A percentile compares a stretch with the other conserved stretches of the same genome.
Evolutionary conservation across 2,113 vertebrate genomes (phyloP).

Genomic region (Lophius piscatorius): DNA sequence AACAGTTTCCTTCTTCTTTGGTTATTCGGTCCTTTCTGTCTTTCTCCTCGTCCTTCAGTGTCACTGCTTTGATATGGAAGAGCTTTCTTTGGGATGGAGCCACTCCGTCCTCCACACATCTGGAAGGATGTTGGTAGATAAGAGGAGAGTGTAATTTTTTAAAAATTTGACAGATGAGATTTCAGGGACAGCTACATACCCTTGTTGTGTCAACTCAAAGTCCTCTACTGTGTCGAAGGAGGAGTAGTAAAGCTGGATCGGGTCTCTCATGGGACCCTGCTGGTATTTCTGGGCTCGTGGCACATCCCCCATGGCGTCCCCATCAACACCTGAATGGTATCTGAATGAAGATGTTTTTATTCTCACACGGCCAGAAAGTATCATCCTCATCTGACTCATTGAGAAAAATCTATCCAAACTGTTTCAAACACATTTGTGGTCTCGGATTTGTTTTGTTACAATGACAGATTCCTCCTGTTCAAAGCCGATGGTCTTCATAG

Average conservation of each 20-base stretch:
- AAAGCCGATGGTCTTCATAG: too few relatives aligned
- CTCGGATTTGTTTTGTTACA: too few relatives aligned
- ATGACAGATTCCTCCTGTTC: too few relatives aligned
- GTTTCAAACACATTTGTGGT: too few relatives aligned
- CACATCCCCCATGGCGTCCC: not conserved
- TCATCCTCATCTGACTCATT: not conserved
- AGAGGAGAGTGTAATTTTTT: not conserved
- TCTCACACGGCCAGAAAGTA: not conserved
- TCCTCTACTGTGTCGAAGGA: slow-evolving; percentile 28
- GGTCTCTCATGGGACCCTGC: slow-evolving; percentile 9
- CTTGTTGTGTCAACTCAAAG: slow-evolving; percentile 25
- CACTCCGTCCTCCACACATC: slow-evolving; percentile 58
- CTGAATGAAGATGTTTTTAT: slow-evolving; percentile 26
- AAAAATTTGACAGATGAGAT: too few relatives aligned
- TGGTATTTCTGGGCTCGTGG: slow-evolving; percentile 23
- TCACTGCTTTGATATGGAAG: slow-evolving; percentile 63
- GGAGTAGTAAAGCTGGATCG: slow-evolving; percentile 77
- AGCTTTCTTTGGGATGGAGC: slow-evolving; percentile 64
- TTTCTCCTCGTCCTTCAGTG: slow-evolving; percentile 35
- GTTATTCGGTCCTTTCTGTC: slow-evolving; percentile 18
- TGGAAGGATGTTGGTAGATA: slow-evolving; percentile 3
- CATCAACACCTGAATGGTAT: slow-evolving; percentile 10
- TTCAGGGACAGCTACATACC: slow-evolving; percentile 23
- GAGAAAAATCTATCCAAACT: too few relatives aligned
- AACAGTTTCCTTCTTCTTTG: slow-evolving; percentile 49